Conservation (phyloP, 1,140 invertebrate genomes). For the Frieseomelitta varia region DNA sequence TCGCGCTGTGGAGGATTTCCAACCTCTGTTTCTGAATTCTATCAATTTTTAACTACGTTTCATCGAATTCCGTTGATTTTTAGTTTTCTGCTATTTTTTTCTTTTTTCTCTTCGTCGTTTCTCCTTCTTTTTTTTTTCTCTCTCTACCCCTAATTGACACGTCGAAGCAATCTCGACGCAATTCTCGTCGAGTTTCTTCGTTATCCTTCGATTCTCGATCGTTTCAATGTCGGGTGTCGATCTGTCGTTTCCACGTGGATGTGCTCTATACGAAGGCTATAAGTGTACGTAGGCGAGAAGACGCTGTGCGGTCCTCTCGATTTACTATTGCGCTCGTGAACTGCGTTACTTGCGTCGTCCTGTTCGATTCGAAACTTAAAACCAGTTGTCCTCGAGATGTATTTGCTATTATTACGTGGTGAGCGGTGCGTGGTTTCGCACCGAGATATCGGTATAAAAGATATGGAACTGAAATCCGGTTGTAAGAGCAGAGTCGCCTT, state of each 20-base stretch:
- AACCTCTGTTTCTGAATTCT: conserved; percentile 27
- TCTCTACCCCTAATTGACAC: not conserved
- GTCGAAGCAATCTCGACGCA: not conserved
- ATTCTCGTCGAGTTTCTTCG: not conserved
- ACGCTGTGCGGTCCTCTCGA: conserved; percentile 29
- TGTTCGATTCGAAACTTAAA: conserved; percentile 62
- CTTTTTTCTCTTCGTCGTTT: no score
- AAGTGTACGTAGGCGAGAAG: not conserved
- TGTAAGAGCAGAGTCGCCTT: conserved; percentile 39
- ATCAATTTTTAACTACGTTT: conserved; percentile 23
- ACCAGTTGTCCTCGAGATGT: conserved; percentile 52
- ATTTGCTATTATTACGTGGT: conserved; percentile 14
- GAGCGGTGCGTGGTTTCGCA: not conserved
- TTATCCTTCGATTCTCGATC: conserved; percentile 28
- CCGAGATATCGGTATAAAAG: conserved; percentile 20
- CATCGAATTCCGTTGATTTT: not conserved
- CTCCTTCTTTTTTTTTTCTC: not conserved
- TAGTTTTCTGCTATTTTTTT: not conserved
- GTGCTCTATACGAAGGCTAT: conserved; percentile 46
- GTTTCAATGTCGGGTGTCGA: conserved; percentile 33
- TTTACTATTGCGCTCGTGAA: conserved; percentile 41
- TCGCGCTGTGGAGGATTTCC: conserved; percentile 53
- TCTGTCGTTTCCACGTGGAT: conserved; percentile 53
- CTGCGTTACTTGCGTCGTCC: conserved; percentile 45
- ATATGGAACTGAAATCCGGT: conserved; percentile 59